Percentiles rank a stretch among this genome's conserved stretches.
phyloP scores from a whole-genome alignment of 1,140 invertebrate species.

The Saccostrea cuccullata region DNA sequence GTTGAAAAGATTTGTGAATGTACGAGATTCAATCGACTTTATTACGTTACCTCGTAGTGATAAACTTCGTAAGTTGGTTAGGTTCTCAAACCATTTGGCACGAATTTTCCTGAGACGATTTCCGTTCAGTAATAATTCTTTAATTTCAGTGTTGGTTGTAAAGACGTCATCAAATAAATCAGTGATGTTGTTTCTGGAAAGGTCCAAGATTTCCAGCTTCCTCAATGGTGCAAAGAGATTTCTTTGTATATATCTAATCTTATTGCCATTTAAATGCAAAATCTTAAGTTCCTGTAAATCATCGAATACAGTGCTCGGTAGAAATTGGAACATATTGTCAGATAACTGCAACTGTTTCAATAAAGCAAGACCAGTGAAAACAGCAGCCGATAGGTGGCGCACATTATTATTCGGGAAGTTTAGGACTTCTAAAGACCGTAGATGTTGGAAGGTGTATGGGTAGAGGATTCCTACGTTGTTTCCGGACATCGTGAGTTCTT shows the following conservation, averaged over 20 bases:
- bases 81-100: constrained; percentile 52
- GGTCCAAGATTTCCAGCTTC: constrained; percentile 49
- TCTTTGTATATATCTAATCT: constrained; percentile 46
- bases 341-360: constrained; percentile 44
- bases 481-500: constrained; percentile 51
- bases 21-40: neutral
- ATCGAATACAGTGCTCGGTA: constrained; percentile 46
- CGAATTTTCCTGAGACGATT: constrained; percentile 52
- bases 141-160: constrained; percentile 40
- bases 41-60: constrained; percentile 53
- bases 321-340: constrained; percentile 52
- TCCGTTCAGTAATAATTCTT: constrained; percentile 54
- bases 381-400: constrained; percentile 51
- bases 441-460: constrained; percentile 46
- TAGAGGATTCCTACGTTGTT: constrained; percentile 55
- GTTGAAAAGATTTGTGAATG: constrained; percentile 50
- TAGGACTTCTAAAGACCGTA: constrained; percentile 41
- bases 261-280: constrained; percentile 53
- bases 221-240: constrained; percentile 38
- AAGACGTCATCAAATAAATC: constrained; percentile 54
- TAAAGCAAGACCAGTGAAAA: constrained; percentile 47
- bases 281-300: constrained; percentile 40
- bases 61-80: constrained; percentile 41
- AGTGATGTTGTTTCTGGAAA: constrained; percentile 53
- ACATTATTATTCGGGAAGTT: constrained; percentile 54